Evolutionary conservation across 2,797 vertebrate genomes (phyloP).

Genomic region (Anguilla obscura): DNA sequence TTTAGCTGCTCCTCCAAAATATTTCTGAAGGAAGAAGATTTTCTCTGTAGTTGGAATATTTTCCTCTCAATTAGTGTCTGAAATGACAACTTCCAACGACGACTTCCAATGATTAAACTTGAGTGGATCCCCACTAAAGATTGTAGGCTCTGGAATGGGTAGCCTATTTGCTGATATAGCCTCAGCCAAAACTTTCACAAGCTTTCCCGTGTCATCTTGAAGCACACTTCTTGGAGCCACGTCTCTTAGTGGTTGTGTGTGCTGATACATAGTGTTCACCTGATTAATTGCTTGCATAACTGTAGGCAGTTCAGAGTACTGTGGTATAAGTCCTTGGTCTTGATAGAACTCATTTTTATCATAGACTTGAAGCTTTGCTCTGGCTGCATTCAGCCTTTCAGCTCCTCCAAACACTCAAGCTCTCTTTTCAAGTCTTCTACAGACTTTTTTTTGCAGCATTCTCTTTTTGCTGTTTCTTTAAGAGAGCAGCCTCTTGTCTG

Average conservation of each 20-base stretch:
- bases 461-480: constrained; percentile 16
- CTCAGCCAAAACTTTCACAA: no score
- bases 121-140: no score
- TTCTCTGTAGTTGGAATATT: no score
- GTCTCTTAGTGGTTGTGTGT: constrained; percentile 8
- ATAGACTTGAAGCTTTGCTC: constrained; percentile 38
- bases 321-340: neutral
- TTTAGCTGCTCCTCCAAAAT: no score
- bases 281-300: neutral
- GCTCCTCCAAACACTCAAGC: constrained; percentile 29
- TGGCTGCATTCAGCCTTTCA: constrained; percentile 41
- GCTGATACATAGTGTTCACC: constrained; percentile 19
- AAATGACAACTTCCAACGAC: no score
- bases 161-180: no score
- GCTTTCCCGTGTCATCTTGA: no score
- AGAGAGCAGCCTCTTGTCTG: constrained; percentile 15
- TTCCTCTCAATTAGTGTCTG: no score
- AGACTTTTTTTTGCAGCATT: constrained; percentile 1
- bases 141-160: no score
- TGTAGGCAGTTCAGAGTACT: constrained; percentile 13
- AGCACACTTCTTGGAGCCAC: constrained; percentile 11
- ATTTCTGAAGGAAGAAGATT: no score
- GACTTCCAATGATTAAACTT: no score
- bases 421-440: constrained; percentile 37
- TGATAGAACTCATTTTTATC: constrained; percentile 10